A percentile compares a stretch with the other conserved stretches of the same genome.
These are phyloP conservation scores for Oreochromis mossambicus DNA, from an alignment of 2,797 vertebrate species.

Conservation along the genomic window DNA sequence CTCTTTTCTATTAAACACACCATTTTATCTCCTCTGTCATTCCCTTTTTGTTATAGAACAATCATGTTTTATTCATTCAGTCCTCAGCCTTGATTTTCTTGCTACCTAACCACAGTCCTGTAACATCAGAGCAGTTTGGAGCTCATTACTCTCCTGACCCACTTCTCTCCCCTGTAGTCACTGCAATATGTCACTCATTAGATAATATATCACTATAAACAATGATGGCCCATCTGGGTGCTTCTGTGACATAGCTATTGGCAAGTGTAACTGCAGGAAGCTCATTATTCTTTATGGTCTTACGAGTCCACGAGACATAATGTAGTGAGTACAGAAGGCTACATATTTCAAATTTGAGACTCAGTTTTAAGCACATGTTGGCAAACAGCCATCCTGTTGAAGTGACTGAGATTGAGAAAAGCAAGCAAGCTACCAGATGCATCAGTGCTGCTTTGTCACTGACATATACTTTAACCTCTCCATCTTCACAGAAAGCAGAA, in stretches of 20 bases:
- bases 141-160: conserved; percentile 47
- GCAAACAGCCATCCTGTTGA: neutral
- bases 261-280: conserved; percentile 14
- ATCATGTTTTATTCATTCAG: conserved; percentile 65
- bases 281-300: conserved; percentile 9
- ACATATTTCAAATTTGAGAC: neutral
- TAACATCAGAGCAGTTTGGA: conserved; percentile 22
- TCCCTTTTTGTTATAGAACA: conserved; percentile 56
- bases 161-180: conserved; percentile 37
- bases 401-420: neutral
- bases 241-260: conserved; percentile 10
- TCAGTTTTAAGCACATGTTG: neutral
- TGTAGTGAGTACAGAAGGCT: neutral
- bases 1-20: neutral
- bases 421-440: neutral
- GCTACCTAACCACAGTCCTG: conserved; percentile 46
- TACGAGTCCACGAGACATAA: neutral
- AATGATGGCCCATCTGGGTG: conserved; percentile 18
- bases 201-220: conserved; percentile 25
- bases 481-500: neutral
- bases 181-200: conserved; percentile 44
- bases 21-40: conserved; percentile 5
- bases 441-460: neutral
- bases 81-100: conserved; percentile 46
- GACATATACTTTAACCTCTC: neutral